phyloP scores from a whole-genome alignment of 2,797 vertebrate species.

The Smutsia temminckii region DNA sequence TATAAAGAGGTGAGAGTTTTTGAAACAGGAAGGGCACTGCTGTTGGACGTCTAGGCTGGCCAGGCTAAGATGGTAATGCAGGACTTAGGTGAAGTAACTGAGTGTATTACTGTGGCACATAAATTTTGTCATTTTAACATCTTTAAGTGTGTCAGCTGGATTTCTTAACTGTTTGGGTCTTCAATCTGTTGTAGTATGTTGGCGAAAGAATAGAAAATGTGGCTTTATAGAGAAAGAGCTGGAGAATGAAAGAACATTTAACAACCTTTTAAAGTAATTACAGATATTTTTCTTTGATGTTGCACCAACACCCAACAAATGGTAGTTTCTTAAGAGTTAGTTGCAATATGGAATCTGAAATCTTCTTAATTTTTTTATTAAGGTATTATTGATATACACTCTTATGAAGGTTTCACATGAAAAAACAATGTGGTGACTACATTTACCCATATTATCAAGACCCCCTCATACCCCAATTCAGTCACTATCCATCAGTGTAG shows the following conservation, averaged over 20 bases:
- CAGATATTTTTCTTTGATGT: conserved; percentile 37
- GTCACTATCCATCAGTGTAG: too few species aligned
- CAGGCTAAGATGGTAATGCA: background rate
- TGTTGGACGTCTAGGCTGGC: background rate
- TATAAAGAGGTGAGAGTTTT: background rate
- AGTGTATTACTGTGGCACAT: background rate
- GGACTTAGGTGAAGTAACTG: background rate
- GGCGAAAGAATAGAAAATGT: background rate
- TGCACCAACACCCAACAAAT: background rate
- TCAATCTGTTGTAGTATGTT: background rate
- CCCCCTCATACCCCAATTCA: too few species aligned
- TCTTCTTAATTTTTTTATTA: background rate
- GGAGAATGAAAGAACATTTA: conserved; percentile 11
- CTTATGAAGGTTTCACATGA: too few species aligned
- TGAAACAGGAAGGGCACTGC: background rate
- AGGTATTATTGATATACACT: too few species aligned
- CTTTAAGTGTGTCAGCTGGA: background rate
- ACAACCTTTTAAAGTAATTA: background rate
- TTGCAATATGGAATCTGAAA: background rate
- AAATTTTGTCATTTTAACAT: background rate
- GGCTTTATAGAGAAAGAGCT: background rate
- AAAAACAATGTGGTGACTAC: too few species aligned
- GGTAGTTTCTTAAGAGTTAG: background rate
- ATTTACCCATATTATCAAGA: too few species aligned
- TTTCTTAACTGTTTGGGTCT: conserved; percentile 1